Evolutionary conservation across 2,888 invertebrate species (phyloP), one percentile per base, ranked within the genome.

Genomic region (Gandaritis pyraliata): DNA sequence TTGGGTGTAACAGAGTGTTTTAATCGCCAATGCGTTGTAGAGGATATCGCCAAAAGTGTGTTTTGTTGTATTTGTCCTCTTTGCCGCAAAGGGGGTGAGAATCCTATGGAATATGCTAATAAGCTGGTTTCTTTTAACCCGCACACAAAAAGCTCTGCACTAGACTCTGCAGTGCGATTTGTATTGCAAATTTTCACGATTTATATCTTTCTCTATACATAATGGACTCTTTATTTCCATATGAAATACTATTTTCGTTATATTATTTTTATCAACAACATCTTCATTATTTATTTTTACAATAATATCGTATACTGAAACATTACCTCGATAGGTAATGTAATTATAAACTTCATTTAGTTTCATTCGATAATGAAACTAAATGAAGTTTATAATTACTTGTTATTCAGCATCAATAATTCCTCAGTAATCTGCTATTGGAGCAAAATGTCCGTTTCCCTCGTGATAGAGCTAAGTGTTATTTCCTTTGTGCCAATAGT

Each of bases 111-210:
- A 88, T 90, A 90, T 92, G 90, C 87, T 87, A 90, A 91, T 89
- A 82, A 83, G 83, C 79, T 79, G 83, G 83, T 88, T 89, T 86
- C 88, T 90, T 90, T 87, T 80, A 83, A 82, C 83, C 80, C 85
- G 83, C 83, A 85, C 82, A 89, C 88, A 90, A 90, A 90, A 92
- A 91, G 85, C 88, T 87, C 92, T 90, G 92, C 92, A 91, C 90
- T 86, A 85, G 83, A 85, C 82, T 88, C 92, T 91, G 92, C 92
- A 92, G 87, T 92, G 90, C 88, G 88, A 90, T 91, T 90, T 91
- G 90, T 84, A 82, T 90, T 91, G 91, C 90, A 88, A 90, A 89
- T 91, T 90, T 82, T 78, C 76, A 74, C 71, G 70, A 77, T 76
- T 77, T 78, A 76, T 77, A 71, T 73, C 67, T 64, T 67, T 68